Percentiles rank a stretch among this genome's conserved stretches.
phyloP scores from a whole-genome alignment of 2,113 vertebrate genomes.

The Trogon surrucura region DNA sequence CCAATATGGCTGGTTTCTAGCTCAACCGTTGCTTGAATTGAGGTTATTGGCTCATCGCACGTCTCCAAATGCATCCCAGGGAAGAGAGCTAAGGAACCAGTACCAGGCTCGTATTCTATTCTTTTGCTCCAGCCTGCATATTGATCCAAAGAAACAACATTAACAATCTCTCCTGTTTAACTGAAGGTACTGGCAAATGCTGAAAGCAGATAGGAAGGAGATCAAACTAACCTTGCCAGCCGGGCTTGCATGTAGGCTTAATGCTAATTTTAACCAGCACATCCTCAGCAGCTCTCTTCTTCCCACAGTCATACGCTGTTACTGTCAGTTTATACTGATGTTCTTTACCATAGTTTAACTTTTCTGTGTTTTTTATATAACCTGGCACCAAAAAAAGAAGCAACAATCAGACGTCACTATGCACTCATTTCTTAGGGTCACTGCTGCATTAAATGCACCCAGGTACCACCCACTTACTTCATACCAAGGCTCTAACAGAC shows the following conservation, averaged over 20 bases:
- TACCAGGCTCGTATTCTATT: slow-evolving; percentile 96
- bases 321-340: slow-evolving; percentile 94
- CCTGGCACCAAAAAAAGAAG: slow-evolving; percentile 71
- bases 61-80: slow-evolving; percentile 92
- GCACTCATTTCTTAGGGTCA: background rate
- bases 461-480: background rate
- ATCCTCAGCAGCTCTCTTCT: slow-evolving; percentile 92
- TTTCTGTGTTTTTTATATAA: slow-evolving; percentile 95
- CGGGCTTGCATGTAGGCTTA: slow-evolving; percentile 93
- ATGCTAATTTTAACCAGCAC: slow-evolving; percentile 94
- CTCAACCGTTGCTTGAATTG: slow-evolving; percentile 85
- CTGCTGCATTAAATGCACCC: accelerated
- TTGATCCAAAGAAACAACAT: background rate
- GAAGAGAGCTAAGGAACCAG: slow-evolving; percentile 90
- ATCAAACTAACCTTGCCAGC: slow-evolving; percentile 90
- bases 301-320: slow-evolving; percentile 96
- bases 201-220: background rate
- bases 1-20: slow-evolving; percentile 97
- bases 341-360: slow-evolving; percentile 91
- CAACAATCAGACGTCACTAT: background rate
- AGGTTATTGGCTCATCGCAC: slow-evolving; percentile 90
- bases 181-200: background rate
- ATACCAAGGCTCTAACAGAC: background rate
- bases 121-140: slow-evolving; percentile 89
- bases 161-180: background rate